A percentile compares a stretch with the other conserved stretches of the same genome.
These are phyloP conservation scores for Thysanoteuthis rhombus DNA, from an alignment of 2,888 invertebrate genomes.

Conservation along the genomic window DNA sequence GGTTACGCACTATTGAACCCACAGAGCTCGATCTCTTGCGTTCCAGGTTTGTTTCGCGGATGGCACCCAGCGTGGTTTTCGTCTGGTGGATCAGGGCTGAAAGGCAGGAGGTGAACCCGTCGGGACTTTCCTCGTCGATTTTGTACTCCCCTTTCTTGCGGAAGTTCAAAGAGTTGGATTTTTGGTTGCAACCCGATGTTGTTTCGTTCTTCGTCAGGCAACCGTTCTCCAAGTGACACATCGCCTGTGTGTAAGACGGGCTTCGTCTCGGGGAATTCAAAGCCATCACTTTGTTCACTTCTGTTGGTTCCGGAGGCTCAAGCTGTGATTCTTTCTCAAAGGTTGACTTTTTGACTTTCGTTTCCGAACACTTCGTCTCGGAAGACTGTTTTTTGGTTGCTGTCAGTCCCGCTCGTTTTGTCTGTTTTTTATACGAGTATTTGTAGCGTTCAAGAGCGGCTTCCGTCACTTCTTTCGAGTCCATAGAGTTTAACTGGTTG, in stretches of 20 bases:
- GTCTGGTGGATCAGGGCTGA: constrained; percentile 20
- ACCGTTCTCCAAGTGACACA: constrained; percentile 24
- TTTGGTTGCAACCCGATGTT: neutral
- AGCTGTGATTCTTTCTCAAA: constrained; percentile 19
- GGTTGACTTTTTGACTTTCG: neutral
- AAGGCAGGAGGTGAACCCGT: constrained; percentile 1
- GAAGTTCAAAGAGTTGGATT: neutral
- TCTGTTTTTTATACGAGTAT: constrained; percentile 2
- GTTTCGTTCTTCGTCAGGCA: constrained; percentile 20
- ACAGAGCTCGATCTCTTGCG: constrained; percentile 20
- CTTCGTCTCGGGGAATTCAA: constrained; percentile 22
- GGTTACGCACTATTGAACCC: constrained; percentile 27
- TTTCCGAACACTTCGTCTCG: neutral
- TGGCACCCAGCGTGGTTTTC: constrained; percentile 24
- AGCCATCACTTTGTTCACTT: constrained; percentile 12
- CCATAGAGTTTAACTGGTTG: constrained; percentile 27
- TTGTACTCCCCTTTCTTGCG: constrained; percentile 20
- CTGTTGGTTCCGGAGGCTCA: neutral
- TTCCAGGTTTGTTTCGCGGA: constrained; percentile 18
- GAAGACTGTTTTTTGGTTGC: neutral
- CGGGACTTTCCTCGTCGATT: constrained; percentile 28
- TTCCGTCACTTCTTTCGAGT: neutral
- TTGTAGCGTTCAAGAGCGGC: constrained; percentile 29
- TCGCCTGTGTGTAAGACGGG: constrained; percentile 25
- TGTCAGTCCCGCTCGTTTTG: neutral